Evolutionary conservation across 2,113 vertebrate species (phyloP).

Genomic region (Cyanoramphus novaezelandiae): DNA sequence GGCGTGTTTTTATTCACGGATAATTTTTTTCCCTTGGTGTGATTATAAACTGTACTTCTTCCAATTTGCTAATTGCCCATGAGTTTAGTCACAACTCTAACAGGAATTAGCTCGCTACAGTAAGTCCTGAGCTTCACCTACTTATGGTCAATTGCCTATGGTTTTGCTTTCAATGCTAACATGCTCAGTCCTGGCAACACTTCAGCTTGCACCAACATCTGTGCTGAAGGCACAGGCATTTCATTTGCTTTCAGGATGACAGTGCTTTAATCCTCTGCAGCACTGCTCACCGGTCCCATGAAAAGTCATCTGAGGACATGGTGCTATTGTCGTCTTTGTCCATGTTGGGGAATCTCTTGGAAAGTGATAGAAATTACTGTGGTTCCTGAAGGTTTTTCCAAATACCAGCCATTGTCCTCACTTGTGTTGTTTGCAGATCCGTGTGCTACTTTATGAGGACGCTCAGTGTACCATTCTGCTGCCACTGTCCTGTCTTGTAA

Average conservation of each 20-base stretch:
- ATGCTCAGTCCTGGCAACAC: neutral
- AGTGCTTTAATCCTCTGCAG: neutral
- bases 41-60: slow-evolving; percentile 27
- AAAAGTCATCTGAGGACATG: neutral
- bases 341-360: neutral
- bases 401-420: neutral
- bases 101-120: neutral
- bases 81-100: slow-evolving; percentile 11
- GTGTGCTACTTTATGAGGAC: neutral
- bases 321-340: neutral
- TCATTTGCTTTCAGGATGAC: neutral
- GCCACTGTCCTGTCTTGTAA: neutral
- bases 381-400: neutral
- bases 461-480: neutral
- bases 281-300: neutral
- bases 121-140: neutral
- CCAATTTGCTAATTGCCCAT: slow-evolving; percentile 1
- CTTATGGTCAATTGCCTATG: neutral
- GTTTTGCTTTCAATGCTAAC: neutral
- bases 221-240: neutral
- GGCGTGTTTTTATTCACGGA: neutral
- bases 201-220: neutral
- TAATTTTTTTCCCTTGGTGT: neutral
- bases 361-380: neutral
- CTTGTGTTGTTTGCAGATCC: neutral